These are phyloP conservation scores for Clinocottus analis DNA, from an alignment of 2,113 vertebrate genomes.

Conservation along the genomic window DNA sequence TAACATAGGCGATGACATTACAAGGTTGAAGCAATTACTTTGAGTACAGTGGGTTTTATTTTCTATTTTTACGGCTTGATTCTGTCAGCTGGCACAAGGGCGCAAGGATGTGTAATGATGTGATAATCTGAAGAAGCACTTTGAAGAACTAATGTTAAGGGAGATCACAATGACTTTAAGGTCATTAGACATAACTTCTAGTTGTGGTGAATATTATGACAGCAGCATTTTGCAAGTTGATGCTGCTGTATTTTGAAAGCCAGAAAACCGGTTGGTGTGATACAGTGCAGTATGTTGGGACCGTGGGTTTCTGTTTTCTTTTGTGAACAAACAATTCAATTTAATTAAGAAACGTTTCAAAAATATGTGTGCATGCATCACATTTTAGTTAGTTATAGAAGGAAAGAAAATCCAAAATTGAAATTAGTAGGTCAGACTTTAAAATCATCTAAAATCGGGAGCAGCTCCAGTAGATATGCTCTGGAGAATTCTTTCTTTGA, in stretches of 20 bases:
- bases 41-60: background rate
- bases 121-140: slow-evolving; percentile 9
- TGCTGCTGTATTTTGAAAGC: slow-evolving; percentile 1
- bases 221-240: background rate
- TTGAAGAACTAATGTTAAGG: slow-evolving; percentile 1
- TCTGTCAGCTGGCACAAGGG: background rate
- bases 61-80: background rate
- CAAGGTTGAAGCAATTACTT: background rate
- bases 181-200: background rate
- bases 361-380: no score
- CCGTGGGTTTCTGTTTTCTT: background rate
- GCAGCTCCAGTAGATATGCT: no score
- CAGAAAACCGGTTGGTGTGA: background rate
- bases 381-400: no score
- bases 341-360: no score
- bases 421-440: no score
- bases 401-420: no score
- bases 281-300: background rate
- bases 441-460: no score
- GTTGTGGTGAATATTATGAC: background rate
- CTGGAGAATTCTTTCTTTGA: no score
- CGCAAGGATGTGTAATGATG: slow-evolving; percentile 16
- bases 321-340: no score
- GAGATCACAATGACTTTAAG: background rate
- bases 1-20: background rate